Evolutionary conservation across 2,888 invertebrate genomes (phyloP).

Genomic region (Notodonta ziczac): DNA sequence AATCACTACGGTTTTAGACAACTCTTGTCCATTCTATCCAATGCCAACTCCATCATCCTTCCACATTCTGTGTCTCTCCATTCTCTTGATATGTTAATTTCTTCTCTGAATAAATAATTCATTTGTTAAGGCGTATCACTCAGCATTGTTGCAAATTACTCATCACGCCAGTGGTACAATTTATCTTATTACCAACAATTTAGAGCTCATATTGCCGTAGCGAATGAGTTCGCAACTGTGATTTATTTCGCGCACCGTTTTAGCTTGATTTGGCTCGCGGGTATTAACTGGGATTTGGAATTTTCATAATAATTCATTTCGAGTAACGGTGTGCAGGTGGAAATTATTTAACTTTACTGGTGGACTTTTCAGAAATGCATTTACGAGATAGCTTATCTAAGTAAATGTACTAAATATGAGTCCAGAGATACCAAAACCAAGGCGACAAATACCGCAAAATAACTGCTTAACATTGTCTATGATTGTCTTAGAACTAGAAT

Average conservation of each 20-base stretch:
- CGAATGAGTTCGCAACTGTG: constrained; percentile 43
- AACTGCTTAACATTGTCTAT: too few relatives aligned
- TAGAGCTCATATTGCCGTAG: constrained; percentile 44
- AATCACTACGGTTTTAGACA: too few relatives aligned
- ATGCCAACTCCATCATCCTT: constrained; percentile 13
- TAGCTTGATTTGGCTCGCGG: constrained; percentile 33
- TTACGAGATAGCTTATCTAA: not conserved
- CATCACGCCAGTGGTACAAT: constrained; percentile 31
- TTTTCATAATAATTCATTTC: constrained; percentile 34
- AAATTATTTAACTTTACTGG: not conserved
- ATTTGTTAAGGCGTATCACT: constrained; percentile 77
- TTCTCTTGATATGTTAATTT: constrained; percentile 81
- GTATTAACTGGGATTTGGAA: constrained; percentile 36
- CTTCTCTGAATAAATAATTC: constrained; percentile 81
- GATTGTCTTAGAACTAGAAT: too few relatives aligned
- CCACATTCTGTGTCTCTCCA: constrained; percentile 35
- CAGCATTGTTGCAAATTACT: constrained; percentile 62
- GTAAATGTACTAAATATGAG: too few relatives aligned
- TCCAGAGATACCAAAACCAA: too few relatives aligned
- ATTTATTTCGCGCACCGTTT: constrained; percentile 43
- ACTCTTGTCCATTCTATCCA: not conserved
- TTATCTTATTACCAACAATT: constrained; percentile 33
- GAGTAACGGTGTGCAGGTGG: constrained; percentile 7
- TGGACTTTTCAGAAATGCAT: not conserved
- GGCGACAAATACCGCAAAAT: too few relatives aligned